Base-by-base conservation (phyloP, 2,113 vertebrate species). In the Platycercus adscitus region DNA sequence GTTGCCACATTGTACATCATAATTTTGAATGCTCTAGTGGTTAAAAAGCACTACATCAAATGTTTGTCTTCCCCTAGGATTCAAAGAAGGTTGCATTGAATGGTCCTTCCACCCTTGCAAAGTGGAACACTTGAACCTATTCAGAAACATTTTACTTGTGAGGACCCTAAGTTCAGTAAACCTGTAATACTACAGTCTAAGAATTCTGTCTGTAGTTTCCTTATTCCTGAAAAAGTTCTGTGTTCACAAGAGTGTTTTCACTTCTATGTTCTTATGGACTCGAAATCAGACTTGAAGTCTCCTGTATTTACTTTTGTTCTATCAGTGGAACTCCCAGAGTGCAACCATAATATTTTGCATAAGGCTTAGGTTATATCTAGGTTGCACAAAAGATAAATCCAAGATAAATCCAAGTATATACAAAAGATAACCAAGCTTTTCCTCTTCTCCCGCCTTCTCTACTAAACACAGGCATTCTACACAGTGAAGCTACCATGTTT, bases 11-110 rank as follows among this genome's bases (percentile, higher is more conserved):
- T 97, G 97, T 56, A 98, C 98, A 93, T 98, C 97, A 13, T 98
- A 98, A 96, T 98, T 98, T 79, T 98, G 97, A 86, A 98, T 93
- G 89, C 97, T 98, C 98, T 98, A 98, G 52, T 98, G 98, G 91
- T 98, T 98, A 94, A 98, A 94, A 60, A 98, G 98, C 16, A 98
- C 98, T 53, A 98, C 86, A 94, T 98, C 98, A 73, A 97, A 98
- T 20, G 96, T 78, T 26, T 97, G 89, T 89, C 97, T 98, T 77
- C 97, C 97, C 8, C 95, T 97, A 56, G 98, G 98, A 95, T 98
- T 98, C 96, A 98, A 96, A 76, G 98, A 98, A 88, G 98, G 98
- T 98, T 98, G 65, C n/a, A 58, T 15, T 58, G 56, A 33, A 35
- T 35, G 56, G 21, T 58, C 21, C 56, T 58, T n/a, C 33, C 56